Evolutionary conservation across 2,113 vertebrate species (phyloP).

Genomic region (Piaya cayana): DNA sequence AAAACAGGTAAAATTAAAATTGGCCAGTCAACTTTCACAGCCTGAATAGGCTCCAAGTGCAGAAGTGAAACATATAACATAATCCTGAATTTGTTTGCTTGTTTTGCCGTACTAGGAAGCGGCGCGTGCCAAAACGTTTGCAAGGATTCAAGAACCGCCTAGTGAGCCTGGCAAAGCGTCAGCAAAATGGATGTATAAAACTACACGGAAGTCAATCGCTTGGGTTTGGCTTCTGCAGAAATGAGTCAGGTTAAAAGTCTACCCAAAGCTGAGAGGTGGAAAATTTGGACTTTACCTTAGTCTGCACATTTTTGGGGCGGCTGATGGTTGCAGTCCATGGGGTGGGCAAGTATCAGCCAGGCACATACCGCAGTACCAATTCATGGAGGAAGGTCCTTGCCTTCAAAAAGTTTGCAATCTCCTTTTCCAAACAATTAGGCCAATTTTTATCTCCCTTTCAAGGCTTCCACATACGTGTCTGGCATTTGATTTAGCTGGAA

Average conservation of each 20-base stretch:
- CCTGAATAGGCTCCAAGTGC: neutral
- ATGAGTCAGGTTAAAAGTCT: neutral
- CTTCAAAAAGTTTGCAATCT: neutral
- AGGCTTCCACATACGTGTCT: neutral
- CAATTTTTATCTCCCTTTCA: neutral
- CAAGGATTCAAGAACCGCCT: constrained; percentile 42
- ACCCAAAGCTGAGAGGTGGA: neutral
- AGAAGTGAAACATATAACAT: constrained; percentile 29
- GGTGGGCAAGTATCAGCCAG: neutral
- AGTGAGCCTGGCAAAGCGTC: constrained; percentile 1
- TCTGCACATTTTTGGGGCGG: neutral
- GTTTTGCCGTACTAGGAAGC: constrained; percentile 35
- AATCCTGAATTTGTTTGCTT: constrained; percentile 44
- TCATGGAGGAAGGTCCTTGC: neutral
- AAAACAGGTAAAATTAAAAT: neutral
- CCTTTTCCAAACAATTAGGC: constrained; percentile 11
- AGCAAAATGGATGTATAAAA: constrained; percentile 31
- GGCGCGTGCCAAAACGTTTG: neutral
- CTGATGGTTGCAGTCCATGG: neutral
- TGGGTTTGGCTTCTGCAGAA: neutral
- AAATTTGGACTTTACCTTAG: neutral
- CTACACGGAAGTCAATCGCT: neutral
- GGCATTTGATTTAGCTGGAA: neutral
- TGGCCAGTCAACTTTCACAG: constrained; percentile 5
- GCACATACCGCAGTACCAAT: neutral